Percentiles rank a stretch among this genome's conserved stretches.
Conservation (phyloP, 1,140 invertebrate genomes). For the Monomorium pharaonis region DNA sequence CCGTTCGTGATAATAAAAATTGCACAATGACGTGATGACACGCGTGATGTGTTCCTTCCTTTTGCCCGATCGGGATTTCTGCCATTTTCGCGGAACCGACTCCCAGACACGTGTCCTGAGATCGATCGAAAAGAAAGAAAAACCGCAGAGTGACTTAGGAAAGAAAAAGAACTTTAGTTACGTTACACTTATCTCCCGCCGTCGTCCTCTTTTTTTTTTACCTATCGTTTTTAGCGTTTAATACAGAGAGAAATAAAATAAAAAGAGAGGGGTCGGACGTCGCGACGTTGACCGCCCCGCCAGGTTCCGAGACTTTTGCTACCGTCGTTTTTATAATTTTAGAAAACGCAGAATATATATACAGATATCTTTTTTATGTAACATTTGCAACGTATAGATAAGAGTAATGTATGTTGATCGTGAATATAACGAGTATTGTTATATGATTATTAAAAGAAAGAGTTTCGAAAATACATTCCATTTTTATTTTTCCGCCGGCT, state of each 20-base stretch:
- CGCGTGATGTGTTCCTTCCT: slow-evolving; percentile 63
- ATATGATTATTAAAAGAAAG: slow-evolving; percentile 73
- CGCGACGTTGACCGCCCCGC: slow-evolving; percentile 1
- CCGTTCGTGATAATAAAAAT: slow-evolving; percentile 65
- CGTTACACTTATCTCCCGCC: slow-evolving; percentile 21
- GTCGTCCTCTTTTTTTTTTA: slow-evolving; percentile 45
- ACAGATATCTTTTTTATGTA: slow-evolving; percentile 63
- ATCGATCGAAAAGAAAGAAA: slow-evolving; percentile 35
- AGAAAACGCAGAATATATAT: slow-evolving; percentile 30
- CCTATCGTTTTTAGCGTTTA: slow-evolving; percentile 48
- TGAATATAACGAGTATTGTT: slow-evolving; percentile 73
- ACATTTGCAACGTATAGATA: slow-evolving; percentile 71
- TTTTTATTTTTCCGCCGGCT: slow-evolving; percentile 68
- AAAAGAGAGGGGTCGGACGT: neutral
- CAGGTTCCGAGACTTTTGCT: slow-evolving; percentile 56
- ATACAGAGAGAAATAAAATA: neutral
- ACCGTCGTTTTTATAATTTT: slow-evolving; percentile 64
- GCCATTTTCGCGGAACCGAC: slow-evolving; percentile 47
- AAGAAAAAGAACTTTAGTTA: slow-evolving; percentile 70
- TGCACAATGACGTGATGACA: slow-evolving; percentile 63
- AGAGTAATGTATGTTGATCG: slow-evolving; percentile 72
- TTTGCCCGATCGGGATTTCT: slow-evolving; percentile 50
- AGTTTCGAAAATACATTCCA: slow-evolving; percentile 72
- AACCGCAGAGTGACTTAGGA: slow-evolving; percentile 71
- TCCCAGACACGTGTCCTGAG: slow-evolving; percentile 15